Conservation (phyloP, 2,797 vertebrate genomes). For the Propithecus deckenii region DNA sequence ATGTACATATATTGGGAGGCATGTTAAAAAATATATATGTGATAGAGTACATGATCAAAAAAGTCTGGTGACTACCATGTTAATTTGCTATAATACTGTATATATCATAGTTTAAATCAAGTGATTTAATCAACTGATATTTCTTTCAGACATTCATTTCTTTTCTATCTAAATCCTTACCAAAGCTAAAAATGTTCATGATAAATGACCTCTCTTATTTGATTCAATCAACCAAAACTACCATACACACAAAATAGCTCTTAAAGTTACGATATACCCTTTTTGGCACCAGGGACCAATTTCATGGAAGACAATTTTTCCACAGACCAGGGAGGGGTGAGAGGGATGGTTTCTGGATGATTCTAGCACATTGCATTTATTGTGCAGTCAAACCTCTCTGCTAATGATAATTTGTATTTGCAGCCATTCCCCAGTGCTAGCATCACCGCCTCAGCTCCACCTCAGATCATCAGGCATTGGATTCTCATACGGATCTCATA, state of each 20-base stretch:
- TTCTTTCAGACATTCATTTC: not conserved
- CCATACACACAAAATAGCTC: not conserved
- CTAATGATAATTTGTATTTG: too few relatives aligned
- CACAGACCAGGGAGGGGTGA: too few relatives aligned
- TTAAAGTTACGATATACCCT: not conserved
- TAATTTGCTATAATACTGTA: not conserved
- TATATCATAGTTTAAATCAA: not conserved
- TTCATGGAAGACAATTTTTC: too few relatives aligned
- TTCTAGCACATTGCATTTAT: too few relatives aligned
- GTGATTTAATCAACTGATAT: not conserved
- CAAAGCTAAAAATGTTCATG: not conserved
- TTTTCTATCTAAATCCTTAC: not conserved
- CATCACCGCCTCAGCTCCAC: too few relatives aligned
- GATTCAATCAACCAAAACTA: not conserved
- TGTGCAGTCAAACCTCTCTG: too few relatives aligned
- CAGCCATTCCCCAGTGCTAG: too few relatives aligned
- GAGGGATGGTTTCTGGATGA: too few relatives aligned
- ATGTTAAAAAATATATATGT: not conserved
- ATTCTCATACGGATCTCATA: too few relatives aligned
- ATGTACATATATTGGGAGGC: not conserved
- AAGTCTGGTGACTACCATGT: not conserved
- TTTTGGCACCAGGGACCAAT: too few relatives aligned
- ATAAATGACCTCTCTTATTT: not conserved
- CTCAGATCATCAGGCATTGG: too few relatives aligned
- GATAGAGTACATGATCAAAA: not conserved